Evolutionary conservation across 2,113 vertebrate species (phyloP).

Genomic region (Pelecanus crispus): DNA sequence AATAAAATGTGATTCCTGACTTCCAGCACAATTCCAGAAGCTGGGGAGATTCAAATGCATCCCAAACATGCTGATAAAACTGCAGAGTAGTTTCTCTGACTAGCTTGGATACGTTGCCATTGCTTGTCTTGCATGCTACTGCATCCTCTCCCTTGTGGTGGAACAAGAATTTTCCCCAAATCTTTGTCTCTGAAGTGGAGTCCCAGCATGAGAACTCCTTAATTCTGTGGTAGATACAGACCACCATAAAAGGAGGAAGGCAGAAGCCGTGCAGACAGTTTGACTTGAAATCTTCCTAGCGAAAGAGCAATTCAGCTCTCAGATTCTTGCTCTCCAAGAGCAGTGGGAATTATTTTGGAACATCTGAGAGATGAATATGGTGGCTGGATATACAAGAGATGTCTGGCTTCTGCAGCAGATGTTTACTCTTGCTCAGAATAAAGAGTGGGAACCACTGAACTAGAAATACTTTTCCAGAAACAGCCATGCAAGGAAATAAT

Average conservation of each 20-base stretch:
- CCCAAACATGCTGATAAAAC: neutral
- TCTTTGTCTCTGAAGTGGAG: neutral
- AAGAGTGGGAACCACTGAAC: conserved; percentile 54
- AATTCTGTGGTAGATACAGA: neutral
- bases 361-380: neutral
- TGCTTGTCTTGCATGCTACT: neutral
- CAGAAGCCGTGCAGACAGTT: neutral
- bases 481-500: conserved; percentile 49
- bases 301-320: neutral
- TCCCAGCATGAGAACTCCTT: neutral
- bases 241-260: neutral
- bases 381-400: neutral
- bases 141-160: neutral
- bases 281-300: neutral
- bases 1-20: neutral
- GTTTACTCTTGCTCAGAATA: neutral
- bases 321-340: neutral
- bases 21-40: neutral
- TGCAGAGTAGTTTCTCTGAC: neutral
- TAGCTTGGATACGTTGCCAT: neutral
- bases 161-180: neutral
- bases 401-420: neutral
- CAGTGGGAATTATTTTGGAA: neutral
- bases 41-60: neutral
- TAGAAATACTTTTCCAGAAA: conserved; percentile 29